Evolutionary conservation across 2,888 invertebrate species (phyloP).

Genomic region (Andrena praecox): DNA sequence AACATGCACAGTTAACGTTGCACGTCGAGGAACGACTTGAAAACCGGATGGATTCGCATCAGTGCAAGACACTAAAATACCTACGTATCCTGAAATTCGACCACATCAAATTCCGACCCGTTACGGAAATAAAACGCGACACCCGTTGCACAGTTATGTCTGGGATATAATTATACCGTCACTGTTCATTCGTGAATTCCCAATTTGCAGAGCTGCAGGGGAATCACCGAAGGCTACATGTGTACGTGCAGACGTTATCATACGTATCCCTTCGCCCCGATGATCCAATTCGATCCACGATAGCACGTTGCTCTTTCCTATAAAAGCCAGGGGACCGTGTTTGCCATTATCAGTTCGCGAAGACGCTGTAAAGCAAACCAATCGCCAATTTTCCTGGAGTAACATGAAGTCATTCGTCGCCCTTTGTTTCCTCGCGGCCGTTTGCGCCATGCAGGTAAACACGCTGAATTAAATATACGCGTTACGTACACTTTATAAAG

Average conservation of each 20-base stretch:
- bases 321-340: conserved; percentile 8
- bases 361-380: background rate
- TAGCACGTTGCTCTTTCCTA: background rate
- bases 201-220: conserved; percentile 6
- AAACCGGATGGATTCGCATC: background rate
- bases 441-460: conserved; percentile 45
- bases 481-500: background rate
- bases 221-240: conserved; percentile 4
- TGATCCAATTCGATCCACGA: background rate
- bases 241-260: conserved; percentile 18
- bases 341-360: conserved; percentile 11
- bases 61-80: background rate
- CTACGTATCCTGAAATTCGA: background rate
- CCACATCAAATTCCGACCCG: conserved; percentile 13
- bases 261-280: background rate
- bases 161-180: background rate
- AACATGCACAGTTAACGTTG: background rate
- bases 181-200: conserved; percentile 2
- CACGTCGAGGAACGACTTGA: background rate
- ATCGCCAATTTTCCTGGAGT: background rate
- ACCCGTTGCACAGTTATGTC: conserved; percentile 6
- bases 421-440: conserved; percentile 10
- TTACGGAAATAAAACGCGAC: conserved; percentile 19
- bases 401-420: conserved; percentile 33
- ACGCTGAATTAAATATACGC: too few species aligned